Conservation (phyloP, 2,888 invertebrate species). For the Sarcophaga variegata region DNA sequence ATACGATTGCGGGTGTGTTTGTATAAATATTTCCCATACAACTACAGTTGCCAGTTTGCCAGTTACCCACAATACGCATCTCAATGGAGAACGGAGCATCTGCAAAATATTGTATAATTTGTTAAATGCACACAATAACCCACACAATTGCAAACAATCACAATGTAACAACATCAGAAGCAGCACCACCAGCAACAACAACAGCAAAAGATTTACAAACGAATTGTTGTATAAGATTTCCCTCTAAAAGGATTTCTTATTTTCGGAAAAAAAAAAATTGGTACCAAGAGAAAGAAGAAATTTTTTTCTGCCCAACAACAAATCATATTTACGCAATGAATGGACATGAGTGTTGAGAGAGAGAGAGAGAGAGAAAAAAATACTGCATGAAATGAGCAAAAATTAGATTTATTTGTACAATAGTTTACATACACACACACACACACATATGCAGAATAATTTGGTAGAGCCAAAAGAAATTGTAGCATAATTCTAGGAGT, state of each 20-base stretch:
- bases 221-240: not conserved
- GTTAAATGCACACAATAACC: slow-evolving; percentile 32
- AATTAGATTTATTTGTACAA: not conserved
- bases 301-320: not conserved
- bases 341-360: not conserved
- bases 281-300: no score
- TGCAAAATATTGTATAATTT: slow-evolving; percentile 56
- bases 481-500: not conserved
- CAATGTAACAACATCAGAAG: not conserved
- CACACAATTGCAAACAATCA: not conserved
- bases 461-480: not conserved
- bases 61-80: not conserved
- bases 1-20: no score
- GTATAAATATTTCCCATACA: no score
- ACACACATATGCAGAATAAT: not conserved
- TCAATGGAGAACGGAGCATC: slow-evolving; percentile 14
- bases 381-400: not conserved
- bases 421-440: not conserved
- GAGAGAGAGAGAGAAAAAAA: not conserved
- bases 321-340: slow-evolving; percentile 39
- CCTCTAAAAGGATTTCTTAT: not conserved
- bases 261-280: no score
- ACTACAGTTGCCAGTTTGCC: no score
- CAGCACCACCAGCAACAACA: no score
- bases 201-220: no score